Evolutionary conservation across 2,113 vertebrate species (phyloP).

Genomic region (Balaenoptera acutorostrata): DNA sequence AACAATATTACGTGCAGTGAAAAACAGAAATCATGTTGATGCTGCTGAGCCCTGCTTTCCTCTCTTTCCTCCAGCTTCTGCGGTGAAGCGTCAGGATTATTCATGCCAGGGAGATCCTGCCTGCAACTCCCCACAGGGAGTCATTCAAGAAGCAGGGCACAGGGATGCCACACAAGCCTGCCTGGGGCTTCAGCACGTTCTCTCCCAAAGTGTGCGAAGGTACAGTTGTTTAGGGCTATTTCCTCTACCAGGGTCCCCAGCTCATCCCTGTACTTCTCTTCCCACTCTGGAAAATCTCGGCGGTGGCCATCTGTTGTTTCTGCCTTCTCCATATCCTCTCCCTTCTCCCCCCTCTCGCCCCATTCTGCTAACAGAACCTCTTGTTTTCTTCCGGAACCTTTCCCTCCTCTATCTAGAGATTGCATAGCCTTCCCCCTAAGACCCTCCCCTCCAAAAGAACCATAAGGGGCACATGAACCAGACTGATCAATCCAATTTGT

Average conservation of each 20-base stretch:
- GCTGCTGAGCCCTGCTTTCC: neutral
- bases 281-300: slow-evolving; percentile 56
- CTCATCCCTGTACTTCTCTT: slow-evolving; percentile 27
- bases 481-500: neutral
- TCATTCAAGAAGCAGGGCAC: neutral
- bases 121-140: neutral
- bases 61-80: neutral
- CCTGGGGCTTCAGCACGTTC: neutral
- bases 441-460: neutral
- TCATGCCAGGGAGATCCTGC: neutral
- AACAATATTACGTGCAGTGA: neutral
- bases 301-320: slow-evolving; percentile 61
- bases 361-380: neutral
- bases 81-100: neutral
- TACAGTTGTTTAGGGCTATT: slow-evolving; percentile 36
- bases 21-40: neutral
- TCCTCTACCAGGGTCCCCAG: neutral
- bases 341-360: neutral
- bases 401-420: neutral
- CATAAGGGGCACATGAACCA: neutral
- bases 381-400: neutral
- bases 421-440: neutral
- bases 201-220: neutral
- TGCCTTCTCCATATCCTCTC: neutral
- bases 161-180: neutral